Conservation (phyloP, 2,113 vertebrate genomes). For the sheep (Ovis aries) region DNA sequence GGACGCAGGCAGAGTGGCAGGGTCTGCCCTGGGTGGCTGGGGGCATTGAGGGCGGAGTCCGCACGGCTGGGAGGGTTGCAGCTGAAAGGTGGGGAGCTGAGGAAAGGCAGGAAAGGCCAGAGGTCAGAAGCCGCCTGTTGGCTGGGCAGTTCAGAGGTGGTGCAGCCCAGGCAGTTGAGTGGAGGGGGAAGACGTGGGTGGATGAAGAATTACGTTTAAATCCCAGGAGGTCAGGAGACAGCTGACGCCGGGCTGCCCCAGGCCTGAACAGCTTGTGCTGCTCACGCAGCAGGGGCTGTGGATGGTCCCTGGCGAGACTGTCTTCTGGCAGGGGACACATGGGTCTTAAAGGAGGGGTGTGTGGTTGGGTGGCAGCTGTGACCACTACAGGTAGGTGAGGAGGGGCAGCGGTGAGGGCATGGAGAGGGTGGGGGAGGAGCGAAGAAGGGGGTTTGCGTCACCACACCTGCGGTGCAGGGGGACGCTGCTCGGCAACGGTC, state of each 20-base stretch:
- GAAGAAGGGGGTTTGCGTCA: rapidly evolving
- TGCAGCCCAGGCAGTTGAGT: rapidly evolving
- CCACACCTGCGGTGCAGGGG: neutral
- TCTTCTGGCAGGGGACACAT: neutral
- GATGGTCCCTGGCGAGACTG: rapidly evolving
- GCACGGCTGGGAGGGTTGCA: rapidly evolving
- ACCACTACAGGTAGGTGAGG: neutral
- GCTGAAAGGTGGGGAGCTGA: neutral
- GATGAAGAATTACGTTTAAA: neutral
- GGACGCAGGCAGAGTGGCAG: neutral
- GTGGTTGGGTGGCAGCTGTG: neutral
- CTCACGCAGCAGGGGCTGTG: rapidly evolving
- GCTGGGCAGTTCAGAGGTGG: neutral
- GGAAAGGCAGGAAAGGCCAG: neutral
- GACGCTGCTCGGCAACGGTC: neutral
- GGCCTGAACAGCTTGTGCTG: neutral
- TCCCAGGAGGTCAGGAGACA: neutral
- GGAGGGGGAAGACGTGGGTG: neutral
- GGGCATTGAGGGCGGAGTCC: neutral
- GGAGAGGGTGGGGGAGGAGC: neutral
- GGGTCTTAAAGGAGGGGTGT: neutral
- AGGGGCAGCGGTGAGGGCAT: neutral
- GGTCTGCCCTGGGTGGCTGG: neutral
- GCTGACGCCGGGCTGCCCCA: neutral
- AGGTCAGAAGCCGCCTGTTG: neutral